Conservation (phyloP, 2,797 vertebrate species). For the Microtus agrestis region DNA sequence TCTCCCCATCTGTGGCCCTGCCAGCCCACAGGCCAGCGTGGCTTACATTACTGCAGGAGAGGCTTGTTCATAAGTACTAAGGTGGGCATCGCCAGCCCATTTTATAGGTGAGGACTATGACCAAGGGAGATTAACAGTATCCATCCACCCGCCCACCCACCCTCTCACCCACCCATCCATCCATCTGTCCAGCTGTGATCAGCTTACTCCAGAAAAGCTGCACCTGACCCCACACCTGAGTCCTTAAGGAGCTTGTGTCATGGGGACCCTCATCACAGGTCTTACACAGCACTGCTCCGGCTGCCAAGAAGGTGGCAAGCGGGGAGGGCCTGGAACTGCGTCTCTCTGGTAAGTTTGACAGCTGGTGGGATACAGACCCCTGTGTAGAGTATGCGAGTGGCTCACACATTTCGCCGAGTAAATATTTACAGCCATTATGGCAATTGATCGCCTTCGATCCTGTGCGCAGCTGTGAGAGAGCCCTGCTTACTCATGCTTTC, state of each 20-base stretch:
- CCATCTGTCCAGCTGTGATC: not conserved
- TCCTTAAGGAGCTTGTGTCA: not conserved
- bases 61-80: not conserved
- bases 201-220: no score
- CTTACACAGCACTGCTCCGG: not conserved
- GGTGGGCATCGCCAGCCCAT: not conserved
- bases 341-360: not conserved
- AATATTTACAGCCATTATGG: conserved; percentile 83
- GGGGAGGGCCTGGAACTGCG: not conserved
- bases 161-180: not conserved
- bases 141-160: not conserved
- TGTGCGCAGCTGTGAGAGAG: conserved; percentile 74
- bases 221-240: not conserved
- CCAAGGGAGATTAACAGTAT: not conserved
- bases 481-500: conserved; percentile 88
- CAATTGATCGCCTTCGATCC: conserved; percentile 85
- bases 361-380: conserved; percentile 29
- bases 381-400: conserved; percentile 71
- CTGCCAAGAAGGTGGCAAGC: not conserved
- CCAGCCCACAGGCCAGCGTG: fast-evolving
- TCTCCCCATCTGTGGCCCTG: not conserved
- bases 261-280: not conserved
- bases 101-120: not conserved
- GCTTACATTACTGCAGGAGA: not conserved
- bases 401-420: conserved; percentile 73